These are phyloP conservation scores for Sebastes minor DNA, from an alignment of 2,797 vertebrate genomes.

Conservation along the genomic window DNA sequence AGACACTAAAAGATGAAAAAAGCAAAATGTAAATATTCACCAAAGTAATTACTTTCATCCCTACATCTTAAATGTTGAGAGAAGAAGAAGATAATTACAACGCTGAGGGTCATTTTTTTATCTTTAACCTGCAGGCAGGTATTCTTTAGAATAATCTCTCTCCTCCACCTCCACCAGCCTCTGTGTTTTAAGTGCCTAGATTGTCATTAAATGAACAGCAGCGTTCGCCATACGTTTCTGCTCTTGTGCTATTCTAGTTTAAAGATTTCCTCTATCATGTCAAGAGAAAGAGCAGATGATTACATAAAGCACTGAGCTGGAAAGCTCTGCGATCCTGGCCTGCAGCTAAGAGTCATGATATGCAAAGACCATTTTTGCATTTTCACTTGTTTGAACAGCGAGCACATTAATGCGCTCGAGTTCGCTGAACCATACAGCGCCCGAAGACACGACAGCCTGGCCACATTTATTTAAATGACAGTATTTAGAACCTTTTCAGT, in stretches of 20 bases:
- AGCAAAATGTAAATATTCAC: constrained; percentile 37
- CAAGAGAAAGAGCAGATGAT: constrained; percentile 47
- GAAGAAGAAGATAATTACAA: constrained; percentile 27
- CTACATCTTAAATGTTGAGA: background rate
- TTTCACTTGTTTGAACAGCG: constrained; percentile 42
- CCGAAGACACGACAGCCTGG: background rate
- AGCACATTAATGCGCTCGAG: constrained; percentile 8
- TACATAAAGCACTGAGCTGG: constrained; percentile 57
- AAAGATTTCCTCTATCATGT: constrained; percentile 50
- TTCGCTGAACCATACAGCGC: constrained; percentile 19
- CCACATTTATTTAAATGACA: constrained; percentile 15
- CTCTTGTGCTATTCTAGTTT: constrained; percentile 37
- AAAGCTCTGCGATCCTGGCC: constrained; percentile 66
- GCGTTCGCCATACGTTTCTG: constrained; percentile 29
- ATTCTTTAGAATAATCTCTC: constrained; percentile 30
- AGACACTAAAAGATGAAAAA: background rate
- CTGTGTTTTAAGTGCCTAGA: constrained; percentile 21
- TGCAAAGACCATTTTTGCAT: constrained; percentile 49
- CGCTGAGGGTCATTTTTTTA: constrained; percentile 7
- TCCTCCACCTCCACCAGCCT: background rate
- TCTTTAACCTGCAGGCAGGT: constrained; percentile 31
- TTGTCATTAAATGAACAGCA: constrained; percentile 28
- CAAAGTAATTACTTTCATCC: constrained; percentile 7
- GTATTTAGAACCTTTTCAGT: background rate
- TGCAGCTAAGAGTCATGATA: constrained; percentile 54